Base-by-base conservation (phyloP, 2,888 invertebrate species). In the Leucania comma region DNA sequence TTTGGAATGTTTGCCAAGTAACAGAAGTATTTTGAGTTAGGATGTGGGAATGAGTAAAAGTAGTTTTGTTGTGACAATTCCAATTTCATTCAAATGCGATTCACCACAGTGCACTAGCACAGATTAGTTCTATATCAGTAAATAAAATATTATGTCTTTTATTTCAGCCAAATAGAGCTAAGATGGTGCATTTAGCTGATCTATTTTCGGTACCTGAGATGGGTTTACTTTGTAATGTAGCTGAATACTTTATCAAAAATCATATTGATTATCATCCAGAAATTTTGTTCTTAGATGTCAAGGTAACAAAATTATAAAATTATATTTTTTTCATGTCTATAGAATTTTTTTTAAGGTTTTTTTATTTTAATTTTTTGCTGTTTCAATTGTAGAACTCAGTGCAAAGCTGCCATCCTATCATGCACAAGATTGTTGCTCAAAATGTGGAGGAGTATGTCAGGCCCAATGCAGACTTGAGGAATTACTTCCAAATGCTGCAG, bases 161-260 rank as follows among this genome's bases (percentile, higher is more conserved):
- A 72, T 93, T 92, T 81, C 94, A 97, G 96, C 95, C 96, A 72
- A 95, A 95, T 75, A 94, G 96, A 83, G 96, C 97, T 2, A 97
- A 97, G 93, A 99, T 99, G 99, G 97, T 99, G 24, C 99, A 99
- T 91, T 95, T 99, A 85, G 99, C 99, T 8, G 99, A 99, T 96
- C 94, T 99, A 67, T 99, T 99, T 95, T 99, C 99, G 10, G 98
- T 99, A 57, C 99, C 99, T 38, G 99, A 99, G 96, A 99, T 99
- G 98, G 98, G 98, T 81, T 95, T 99, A 54, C 95, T 99, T 4
- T 98, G 99, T 86, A 99, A 99, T 94, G 98, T 99, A 4, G 98
- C 99, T 0, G 99, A 99, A 94, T 99, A 98, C 95, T 99, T 99
- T 89, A 97, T 98, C 81, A 97, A 96, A 66, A 98, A 99, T 92